phyloP scores from a whole-genome alignment of 1,140 invertebrate species.

The Papilio xuthus region DNA sequence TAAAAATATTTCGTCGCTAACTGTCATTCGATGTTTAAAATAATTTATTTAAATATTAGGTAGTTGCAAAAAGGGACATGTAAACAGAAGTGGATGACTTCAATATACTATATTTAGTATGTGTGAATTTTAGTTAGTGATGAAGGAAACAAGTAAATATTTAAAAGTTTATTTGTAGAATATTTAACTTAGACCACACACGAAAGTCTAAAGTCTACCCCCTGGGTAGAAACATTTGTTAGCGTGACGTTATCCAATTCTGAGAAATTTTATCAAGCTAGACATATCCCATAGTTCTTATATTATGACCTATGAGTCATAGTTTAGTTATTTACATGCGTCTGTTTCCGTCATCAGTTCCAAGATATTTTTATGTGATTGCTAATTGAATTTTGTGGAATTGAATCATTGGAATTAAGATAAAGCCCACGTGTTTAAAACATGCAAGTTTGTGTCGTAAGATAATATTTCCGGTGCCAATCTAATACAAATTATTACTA shows the following conservation, averaged over 20 bases:
- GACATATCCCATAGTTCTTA: constrained; percentile 13
- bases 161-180: not conserved
- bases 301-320: not conserved
- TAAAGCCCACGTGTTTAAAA: not conserved
- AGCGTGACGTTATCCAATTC: constrained; percentile 1
- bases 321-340: not conserved
- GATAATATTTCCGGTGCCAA: not conserved
- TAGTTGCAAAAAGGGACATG: not conserved
- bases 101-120: not conserved
- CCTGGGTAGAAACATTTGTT: not conserved
- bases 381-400: constrained; percentile 18
- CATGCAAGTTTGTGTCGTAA: not conserved
- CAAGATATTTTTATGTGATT: constrained; percentile 22
- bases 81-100: not conserved
- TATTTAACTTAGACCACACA: not conserved
- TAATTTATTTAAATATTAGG: not conserved
- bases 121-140: too few relatives aligned
- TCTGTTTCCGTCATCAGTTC: constrained; percentile 14
- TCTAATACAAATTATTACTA: not conserved
- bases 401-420: not conserved
- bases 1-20: constrained; percentile 4
- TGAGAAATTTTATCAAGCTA: not conserved
- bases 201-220: not conserved
- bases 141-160: not conserved
- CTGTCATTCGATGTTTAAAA: not conserved